Conservation (phyloP, 2,113 vertebrate genomes). For the Gallinago media region DNA sequence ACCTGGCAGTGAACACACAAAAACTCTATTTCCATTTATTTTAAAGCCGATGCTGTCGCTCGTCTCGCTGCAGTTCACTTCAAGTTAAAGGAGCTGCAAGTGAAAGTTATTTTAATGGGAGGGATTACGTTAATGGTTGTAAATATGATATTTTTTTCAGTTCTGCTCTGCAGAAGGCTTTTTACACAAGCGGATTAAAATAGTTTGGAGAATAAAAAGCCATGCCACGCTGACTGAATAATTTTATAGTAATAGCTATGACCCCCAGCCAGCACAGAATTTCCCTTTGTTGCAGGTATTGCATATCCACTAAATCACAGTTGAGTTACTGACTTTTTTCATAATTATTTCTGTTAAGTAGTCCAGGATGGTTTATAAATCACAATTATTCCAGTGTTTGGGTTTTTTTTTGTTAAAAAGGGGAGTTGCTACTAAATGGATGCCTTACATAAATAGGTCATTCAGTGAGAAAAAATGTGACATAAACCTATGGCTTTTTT, state of each 20-base stretch:
- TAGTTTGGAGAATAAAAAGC: background rate
- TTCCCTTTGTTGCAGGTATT: background rate
- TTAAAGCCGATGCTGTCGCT: background rate
- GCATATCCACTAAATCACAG: background rate
- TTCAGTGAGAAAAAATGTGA: background rate
- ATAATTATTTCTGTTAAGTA: background rate
- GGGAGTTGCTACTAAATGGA: background rate
- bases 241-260: background rate
- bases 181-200: background rate
- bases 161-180: background rate
- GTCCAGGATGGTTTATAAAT: background rate
- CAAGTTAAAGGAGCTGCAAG: background rate
- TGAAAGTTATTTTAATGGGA: background rate
- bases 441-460: background rate
- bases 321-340: background rate
- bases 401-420: background rate
- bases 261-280: background rate
- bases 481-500: background rate
- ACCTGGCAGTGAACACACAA: rapidly evolving
- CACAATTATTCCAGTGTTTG: background rate
- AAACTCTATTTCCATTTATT: background rate
- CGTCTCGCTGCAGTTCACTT: background rate
- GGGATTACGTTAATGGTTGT: background rate
- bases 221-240: background rate
- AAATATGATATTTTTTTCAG: background rate